Evolutionary conservation across 2,113 vertebrate species (phyloP).

Genomic region (Taurulus bubalis): DNA sequence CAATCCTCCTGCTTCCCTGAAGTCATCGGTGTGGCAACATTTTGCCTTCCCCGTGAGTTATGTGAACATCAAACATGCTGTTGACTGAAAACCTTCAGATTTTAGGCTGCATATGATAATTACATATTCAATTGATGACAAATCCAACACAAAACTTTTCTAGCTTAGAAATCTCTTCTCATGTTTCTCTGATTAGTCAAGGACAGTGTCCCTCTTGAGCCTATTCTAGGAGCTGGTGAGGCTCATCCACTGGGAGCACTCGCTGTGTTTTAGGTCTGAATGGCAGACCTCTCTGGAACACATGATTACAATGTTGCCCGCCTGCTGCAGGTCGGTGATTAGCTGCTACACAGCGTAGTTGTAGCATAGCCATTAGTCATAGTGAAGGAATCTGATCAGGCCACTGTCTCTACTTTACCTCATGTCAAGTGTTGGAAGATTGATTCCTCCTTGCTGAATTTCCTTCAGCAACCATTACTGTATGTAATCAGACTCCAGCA

Average conservation of each 20-base stretch:
- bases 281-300: not conserved
- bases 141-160: not conserved
- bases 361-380: conserved; percentile 10
- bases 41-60: not conserved
- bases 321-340: conserved; percentile 21
- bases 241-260: conserved; percentile 12
- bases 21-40: too few species aligned
- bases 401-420: conserved; percentile 9
- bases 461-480: not conserved
- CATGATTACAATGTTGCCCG: conserved; percentile 18
- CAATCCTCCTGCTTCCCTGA: not conserved
- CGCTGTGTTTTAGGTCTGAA: conserved; percentile 18
- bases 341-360: not conserved
- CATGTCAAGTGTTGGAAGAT: conserved; percentile 1
- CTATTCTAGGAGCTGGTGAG: not conserved
- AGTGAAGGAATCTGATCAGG: conserved; percentile 8
- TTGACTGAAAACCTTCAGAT: not conserved
- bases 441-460: not conserved
- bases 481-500: not conserved
- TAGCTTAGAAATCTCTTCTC: not conserved
- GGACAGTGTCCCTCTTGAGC: conserved; percentile 13
- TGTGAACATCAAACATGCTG: not conserved
- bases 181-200: conserved; percentile 1
- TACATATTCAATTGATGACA: not conserved
- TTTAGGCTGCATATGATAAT: not conserved